Conservation (phyloP, 2,888 invertebrate genomes). For the Chrysodeixis includens region DNA sequence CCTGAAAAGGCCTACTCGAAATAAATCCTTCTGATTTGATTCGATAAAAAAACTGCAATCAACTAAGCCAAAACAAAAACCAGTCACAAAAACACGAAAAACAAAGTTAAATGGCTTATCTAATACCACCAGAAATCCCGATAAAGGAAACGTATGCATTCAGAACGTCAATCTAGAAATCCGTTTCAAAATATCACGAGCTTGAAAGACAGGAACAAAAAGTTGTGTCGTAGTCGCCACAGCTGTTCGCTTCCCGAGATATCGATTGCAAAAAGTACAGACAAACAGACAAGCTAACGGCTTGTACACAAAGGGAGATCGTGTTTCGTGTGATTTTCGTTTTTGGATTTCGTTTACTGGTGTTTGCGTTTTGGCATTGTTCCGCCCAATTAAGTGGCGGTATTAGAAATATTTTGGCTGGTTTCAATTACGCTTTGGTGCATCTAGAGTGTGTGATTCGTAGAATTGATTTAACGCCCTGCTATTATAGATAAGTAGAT, state of each 20-base stretch:
- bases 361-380: slow-evolving; percentile 44
- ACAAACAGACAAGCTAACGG: slow-evolving; percentile 74
- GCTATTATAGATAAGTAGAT: too few relatives aligned
- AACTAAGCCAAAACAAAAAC: not conserved
- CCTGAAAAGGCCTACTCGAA: too few relatives aligned
- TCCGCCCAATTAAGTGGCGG: slow-evolving; percentile 40
- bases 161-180: slow-evolving; percentile 48
- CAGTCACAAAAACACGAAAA: slow-evolving; percentile 9
- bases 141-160: slow-evolving; percentile 38
- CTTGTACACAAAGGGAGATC: slow-evolving; percentile 66
- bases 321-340: slow-evolving; percentile 49
- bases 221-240: slow-evolving; percentile 63
- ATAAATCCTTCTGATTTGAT: too few relatives aligned
- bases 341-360: slow-evolving; percentile 38
- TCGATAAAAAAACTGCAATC: not conserved
- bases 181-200: slow-evolving; percentile 66
- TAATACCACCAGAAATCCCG: slow-evolving; percentile 24
- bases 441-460: not conserved
- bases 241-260: slow-evolving; percentile 84
- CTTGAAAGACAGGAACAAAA: slow-evolving; percentile 64
- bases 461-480: not conserved
- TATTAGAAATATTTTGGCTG: slow-evolving; percentile 40
- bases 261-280: slow-evolving; percentile 83
- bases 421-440: slow-evolving; percentile 44
- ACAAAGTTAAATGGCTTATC: slow-evolving; percentile 20